Evolutionary conservation across 2,797 vertebrate genomes (phyloP).

Genomic region (Liparis tanakae): DNA sequence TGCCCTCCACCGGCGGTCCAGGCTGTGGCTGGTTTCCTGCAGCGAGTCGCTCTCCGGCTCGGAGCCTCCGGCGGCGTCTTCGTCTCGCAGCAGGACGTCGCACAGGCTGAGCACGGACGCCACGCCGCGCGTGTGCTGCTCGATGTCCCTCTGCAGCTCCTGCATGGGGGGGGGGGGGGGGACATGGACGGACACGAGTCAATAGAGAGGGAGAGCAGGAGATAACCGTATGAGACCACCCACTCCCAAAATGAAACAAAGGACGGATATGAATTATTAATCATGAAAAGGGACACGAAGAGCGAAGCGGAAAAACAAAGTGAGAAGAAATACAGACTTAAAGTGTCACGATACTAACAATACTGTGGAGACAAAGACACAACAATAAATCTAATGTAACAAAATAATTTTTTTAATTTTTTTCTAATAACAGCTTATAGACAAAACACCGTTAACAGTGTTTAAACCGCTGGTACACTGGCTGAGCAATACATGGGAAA

Average conservation of each 20-base stretch:
- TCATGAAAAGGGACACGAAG: slow-evolving; percentile 40
- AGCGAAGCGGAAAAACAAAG: background rate
- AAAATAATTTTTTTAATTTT: background rate
- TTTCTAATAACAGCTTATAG: too few relatives aligned
- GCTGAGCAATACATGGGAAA: background rate
- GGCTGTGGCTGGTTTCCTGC: slow-evolving; percentile 90
- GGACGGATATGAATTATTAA: slow-evolving; percentile 63
- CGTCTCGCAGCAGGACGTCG: slow-evolving; percentile 88
- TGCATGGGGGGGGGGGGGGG: slow-evolving; percentile 58
- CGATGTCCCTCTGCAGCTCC: slow-evolving; percentile 95
- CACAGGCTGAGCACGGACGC: slow-evolving; percentile 91
- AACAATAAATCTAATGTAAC: background rate
- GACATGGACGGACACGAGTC: slow-evolving; percentile 20
- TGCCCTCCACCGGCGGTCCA: slow-evolving; percentile 95
- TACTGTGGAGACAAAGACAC: background rate
- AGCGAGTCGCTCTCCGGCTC: slow-evolving; percentile 90
- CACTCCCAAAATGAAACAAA: slow-evolving; percentile 65
- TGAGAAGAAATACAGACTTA: background rate
- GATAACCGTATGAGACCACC: slow-evolving; percentile 22
- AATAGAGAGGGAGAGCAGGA: slow-evolving; percentile 20
- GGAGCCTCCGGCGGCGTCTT: slow-evolving; percentile 80
- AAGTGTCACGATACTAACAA: background rate
- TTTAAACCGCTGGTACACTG: background rate
- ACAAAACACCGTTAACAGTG: too few relatives aligned
- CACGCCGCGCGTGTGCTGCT: slow-evolving; percentile 90